Evolutionary conservation across 1,140 invertebrate species (phyloP).

Genomic region (Drosophila grimshawi): DNA sequence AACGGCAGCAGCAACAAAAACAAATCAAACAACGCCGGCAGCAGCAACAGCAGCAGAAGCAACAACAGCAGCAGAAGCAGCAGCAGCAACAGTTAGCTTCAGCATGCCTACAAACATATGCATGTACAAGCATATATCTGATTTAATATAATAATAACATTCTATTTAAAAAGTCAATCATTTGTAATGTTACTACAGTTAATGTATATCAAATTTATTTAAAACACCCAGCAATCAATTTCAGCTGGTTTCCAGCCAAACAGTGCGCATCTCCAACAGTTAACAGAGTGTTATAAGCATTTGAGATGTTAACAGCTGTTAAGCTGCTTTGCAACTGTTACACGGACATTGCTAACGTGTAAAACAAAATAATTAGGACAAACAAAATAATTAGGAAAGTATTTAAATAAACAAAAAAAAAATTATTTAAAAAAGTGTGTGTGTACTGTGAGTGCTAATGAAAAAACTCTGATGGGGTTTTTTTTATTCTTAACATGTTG

Average conservation of each 20-base stretch:
- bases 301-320: conserved; percentile 21
- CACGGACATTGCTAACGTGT: background rate
- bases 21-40: conserved; percentile 32
- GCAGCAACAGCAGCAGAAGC: conserved; percentile 18
- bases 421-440: background rate
- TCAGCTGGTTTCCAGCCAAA: conserved; percentile 4
- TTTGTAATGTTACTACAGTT: too few relatives aligned
- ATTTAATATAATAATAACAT: too few relatives aligned
- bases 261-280: conserved; percentile 6
- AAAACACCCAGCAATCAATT: background rate
- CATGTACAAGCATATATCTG: background rate
- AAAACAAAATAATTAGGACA: too few relatives aligned
- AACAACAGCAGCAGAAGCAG: conserved; percentile 14
- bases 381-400: background rate
- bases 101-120: background rate
- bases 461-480: background rate
- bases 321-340: conserved; percentile 14
- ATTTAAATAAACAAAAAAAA: conserved; percentile 5
- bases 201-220: too few relatives aligned
- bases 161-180: too few relatives aligned
- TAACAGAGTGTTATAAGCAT: conserved; percentile 24
- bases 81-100: conserved; percentile 45
- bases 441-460: background rate
- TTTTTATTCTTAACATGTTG: background rate
- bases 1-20: conserved; percentile 51